Percentiles rank a stretch among this genome's conserved stretches.
These are phyloP conservation scores for Hypothenemus hampei DNA, from an alignment of 1,140 invertebrate species.

Conservation along the genomic window DNA sequence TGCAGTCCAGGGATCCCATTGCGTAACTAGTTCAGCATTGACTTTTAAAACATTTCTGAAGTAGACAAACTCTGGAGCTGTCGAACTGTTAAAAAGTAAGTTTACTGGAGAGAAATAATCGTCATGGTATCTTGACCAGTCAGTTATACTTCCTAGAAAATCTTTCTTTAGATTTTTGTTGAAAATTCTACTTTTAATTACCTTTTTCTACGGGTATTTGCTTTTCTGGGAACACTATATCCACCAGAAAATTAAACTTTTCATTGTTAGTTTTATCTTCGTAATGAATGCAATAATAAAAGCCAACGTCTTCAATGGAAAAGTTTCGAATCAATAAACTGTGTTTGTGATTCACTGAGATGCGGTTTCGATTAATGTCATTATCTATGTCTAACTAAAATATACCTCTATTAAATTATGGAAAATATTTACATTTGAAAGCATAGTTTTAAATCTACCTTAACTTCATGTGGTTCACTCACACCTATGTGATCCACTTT, in stretches of 20 bases:
- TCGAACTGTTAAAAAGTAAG: conserved; percentile 35
- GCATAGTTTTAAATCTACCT: neutral
- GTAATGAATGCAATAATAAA: conserved; percentile 50
- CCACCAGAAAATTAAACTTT: conserved; percentile 51
- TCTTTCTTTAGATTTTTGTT: neutral
- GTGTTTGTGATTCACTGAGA: conserved; percentile 45
- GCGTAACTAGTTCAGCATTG: conserved; percentile 38
- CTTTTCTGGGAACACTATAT: conserved; percentile 32
- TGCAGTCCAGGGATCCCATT: conserved; percentile 41
- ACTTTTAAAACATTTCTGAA: conserved; percentile 37
- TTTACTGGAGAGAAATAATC: conserved; percentile 46
- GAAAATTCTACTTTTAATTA: neutral
- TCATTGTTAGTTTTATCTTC: conserved; percentile 46
- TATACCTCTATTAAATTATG: too few relatives aligned
- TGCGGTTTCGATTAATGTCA: conserved; percentile 44
- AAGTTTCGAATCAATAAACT: conserved; percentile 47
- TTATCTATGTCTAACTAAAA: conserved; percentile 48
- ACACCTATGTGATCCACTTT: conserved; percentile 45
- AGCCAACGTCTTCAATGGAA: conserved; percentile 42
- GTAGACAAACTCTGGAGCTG: conserved; percentile 35
- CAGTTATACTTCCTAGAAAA: conserved; percentile 44
- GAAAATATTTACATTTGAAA: neutral
- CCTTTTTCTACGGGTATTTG: conserved; percentile 6
- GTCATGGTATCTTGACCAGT: conserved; percentile 49
- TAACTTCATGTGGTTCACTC: conserved; percentile 42